phyloP scores from a whole-genome alignment of 2,797 vertebrate genomes.

The Clarias platycephalus region DNA sequence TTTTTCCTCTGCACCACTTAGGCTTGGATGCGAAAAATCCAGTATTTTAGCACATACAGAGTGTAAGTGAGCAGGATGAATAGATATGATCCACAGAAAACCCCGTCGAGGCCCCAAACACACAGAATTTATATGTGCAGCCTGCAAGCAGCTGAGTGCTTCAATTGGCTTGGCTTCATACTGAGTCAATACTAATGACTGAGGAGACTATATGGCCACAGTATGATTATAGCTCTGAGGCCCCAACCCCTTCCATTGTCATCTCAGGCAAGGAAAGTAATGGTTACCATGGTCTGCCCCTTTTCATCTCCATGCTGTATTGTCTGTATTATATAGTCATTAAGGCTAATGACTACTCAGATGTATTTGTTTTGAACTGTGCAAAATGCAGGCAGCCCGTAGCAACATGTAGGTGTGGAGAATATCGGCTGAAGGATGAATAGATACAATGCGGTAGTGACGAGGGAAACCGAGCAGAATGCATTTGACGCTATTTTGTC shows the following conservation, averaged over 20 bases:
- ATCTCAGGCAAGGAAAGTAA: slow-evolving; percentile 57
- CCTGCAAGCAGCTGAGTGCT: slow-evolving; percentile 43
- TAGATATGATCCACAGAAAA: slow-evolving; percentile 49
- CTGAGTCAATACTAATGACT: slow-evolving; percentile 59
- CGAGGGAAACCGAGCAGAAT: slow-evolving; percentile 36
- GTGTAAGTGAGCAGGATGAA: slow-evolving; percentile 44
- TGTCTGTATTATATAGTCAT: slow-evolving; percentile 57
- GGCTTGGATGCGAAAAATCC: neutral
- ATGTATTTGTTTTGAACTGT: slow-evolving; percentile 57
- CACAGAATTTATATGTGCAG: slow-evolving; percentile 52
- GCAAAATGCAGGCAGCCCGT: slow-evolving; percentile 33
- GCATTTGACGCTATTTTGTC: slow-evolving; percentile 32
- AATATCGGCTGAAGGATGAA: slow-evolving; percentile 23
- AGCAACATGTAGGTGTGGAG: slow-evolving; percentile 50
- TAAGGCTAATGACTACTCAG: slow-evolving; percentile 58
- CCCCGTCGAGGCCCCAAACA: slow-evolving; percentile 44
- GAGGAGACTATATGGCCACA: slow-evolving; percentile 57
- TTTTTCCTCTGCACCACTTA: slow-evolving; percentile 1
- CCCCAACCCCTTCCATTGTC: slow-evolving; percentile 54
- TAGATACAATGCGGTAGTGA: neutral
- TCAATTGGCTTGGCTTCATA: slow-evolving; percentile 57
- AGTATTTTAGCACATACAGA: slow-evolving; percentile 35
- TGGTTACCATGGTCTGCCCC: slow-evolving; percentile 51
- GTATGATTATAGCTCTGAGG: slow-evolving; percentile 60
- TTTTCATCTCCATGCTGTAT: slow-evolving; percentile 44